Evolutionary conservation across 1,140 invertebrate species (phyloP).

Genomic region (Achatina immaculata): DNA sequence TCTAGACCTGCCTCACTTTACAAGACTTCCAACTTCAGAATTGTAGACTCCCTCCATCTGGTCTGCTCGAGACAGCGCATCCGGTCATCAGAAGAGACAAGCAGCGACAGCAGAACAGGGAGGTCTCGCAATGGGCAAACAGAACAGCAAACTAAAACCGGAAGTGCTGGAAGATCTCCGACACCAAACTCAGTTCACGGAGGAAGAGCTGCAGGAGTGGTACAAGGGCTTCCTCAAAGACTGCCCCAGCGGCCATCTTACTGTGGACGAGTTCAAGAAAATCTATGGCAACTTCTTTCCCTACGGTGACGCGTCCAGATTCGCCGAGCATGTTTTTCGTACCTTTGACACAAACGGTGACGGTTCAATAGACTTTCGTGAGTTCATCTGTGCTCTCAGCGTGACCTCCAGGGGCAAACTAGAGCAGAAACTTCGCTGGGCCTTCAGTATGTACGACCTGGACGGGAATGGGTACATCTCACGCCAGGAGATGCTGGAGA

Average conservation of each 20-base stretch:
- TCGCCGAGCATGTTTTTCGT: constrained; percentile 98
- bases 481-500: constrained; percentile 98
- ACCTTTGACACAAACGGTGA: constrained; percentile 98
- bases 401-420: constrained; percentile 95
- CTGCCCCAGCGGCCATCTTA: constrained; percentile 94
- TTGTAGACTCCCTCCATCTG: too few species aligned
- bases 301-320: constrained; percentile 98
- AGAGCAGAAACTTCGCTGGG: constrained; percentile 98
- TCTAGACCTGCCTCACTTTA: too few species aligned
- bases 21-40: too few species aligned
- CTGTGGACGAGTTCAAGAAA: constrained; percentile 98
- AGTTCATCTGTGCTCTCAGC: constrained; percentile 95
- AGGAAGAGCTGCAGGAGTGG: constrained; percentile 99
- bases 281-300: constrained; percentile 99
- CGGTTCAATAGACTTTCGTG: constrained; percentile 97
- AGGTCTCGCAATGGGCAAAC: constrained; percentile 88
- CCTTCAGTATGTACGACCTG: constrained; percentile 91
- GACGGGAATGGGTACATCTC: constrained; percentile 99
- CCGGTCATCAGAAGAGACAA: too few species aligned
- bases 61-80: too few species aligned
- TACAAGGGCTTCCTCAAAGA: constrained; percentile 99
- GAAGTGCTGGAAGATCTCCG: constrained; percentile 96
- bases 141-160: constrained; percentile 97
- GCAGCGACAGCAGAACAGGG: background rate
- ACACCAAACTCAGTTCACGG: constrained; percentile 97